Base-by-base conservation (phyloP, 1,140 invertebrate species). In the Cydia amplana region DNA sequence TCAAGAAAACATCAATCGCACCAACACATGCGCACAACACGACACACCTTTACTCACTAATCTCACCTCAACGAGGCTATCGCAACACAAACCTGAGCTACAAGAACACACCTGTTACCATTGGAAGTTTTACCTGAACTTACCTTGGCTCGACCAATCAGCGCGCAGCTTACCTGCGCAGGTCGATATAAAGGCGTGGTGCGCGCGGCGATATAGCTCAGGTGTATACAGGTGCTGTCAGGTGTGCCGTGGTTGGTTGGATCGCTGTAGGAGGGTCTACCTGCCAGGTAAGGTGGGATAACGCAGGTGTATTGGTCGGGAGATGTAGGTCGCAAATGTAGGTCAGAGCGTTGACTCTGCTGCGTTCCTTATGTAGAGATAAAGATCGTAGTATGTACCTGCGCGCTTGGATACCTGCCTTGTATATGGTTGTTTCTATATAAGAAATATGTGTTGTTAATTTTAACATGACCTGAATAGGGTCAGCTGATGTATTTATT, bases 1-100 rank as follows among this genome's bases (percentile, higher is more conserved):
- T 92, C 88, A 90, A 91, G 89, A 83, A 90, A 91, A 92, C 89
- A 91, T 92, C 90, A 91, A 92, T 92, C 85, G 84, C 81, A 82
- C 73, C 85, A 85, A 92, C 88, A 92, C 91, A 92, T 92, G 91
- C 91, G 91, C 91, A 92, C 88, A 82, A 78, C 83, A 81, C 77
- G 79, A 75, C 80, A 82, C 79, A 74, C 36, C 74, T 74, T 74
- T 76, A 74, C 83, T 77, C 67, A 77, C 75, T 64, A 67, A 25
- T 23, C 51, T 67, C 18, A 74, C 70, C 80, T 77, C 78, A 76
- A 32, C 74, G 51, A 67, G 6, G 20, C 60, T 64, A 72, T 49
- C 18, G 20, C 32, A 63, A 77, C 7, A 51, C 16, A 43, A n/a
- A 16, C 73, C 67, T 43, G 32, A 67, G 63, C 55, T n/a, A 67